Conservation (phyloP, 2,797 vertebrate species). For the Rhodeus uyekii region DNA sequence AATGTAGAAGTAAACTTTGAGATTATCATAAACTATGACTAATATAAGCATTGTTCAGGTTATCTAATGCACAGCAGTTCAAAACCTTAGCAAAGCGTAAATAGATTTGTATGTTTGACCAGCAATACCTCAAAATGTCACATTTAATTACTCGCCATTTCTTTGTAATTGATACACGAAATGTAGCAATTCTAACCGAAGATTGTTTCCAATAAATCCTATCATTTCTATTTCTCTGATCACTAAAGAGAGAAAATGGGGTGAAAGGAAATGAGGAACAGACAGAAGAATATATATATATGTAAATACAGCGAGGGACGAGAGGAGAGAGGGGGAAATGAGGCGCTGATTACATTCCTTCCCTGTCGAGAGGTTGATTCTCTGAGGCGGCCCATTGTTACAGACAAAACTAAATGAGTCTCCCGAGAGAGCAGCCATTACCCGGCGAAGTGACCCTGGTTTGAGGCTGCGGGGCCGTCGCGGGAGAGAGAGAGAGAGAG, state of each 20-base stretch:
- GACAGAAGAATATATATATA: neutral
- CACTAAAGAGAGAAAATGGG: neutral
- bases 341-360: slow-evolving; percentile 37
- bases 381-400: slow-evolving; percentile 43
- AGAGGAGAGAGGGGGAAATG: slow-evolving; percentile 11
- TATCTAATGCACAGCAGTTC: neutral
- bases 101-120: neutral
- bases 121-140: neutral
- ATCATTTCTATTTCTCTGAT: too few relatives aligned
- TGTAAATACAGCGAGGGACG: neutral
- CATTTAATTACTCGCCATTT: neutral
- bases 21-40: too few relatives aligned
- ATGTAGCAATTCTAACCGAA: neutral
- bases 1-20: neutral
- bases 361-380: slow-evolving; percentile 54
- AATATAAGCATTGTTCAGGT: neutral
- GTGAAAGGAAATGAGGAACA: slow-evolving; percentile 25
- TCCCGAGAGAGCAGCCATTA: slow-evolving; percentile 55
- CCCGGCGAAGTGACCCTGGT: slow-evolving; percentile 55
- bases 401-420: slow-evolving; percentile 54
- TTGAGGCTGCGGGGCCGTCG: slow-evolving; percentile 35
- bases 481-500: neutral
- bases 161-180: neutral
- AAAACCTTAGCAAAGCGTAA: neutral
- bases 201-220: neutral